These are phyloP conservation scores for Pteropus alecto DNA, from an alignment of 2,113 vertebrate genomes.

Conservation along the genomic window DNA sequence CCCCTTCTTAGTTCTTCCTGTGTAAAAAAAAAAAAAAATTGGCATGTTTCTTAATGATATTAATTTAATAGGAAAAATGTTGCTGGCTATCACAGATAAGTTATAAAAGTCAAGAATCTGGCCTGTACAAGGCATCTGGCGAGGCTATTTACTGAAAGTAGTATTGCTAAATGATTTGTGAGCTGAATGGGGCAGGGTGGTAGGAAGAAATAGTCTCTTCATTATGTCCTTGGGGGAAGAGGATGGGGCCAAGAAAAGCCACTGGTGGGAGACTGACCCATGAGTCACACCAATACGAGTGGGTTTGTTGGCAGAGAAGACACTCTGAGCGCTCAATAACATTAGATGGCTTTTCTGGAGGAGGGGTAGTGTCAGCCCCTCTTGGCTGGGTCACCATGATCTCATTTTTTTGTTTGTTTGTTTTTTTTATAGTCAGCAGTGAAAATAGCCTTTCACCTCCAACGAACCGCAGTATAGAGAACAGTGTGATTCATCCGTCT, in stretches of 20 bases:
- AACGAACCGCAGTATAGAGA: conserved; percentile 18
- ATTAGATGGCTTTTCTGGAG: neutral
- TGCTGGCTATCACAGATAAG: neutral
- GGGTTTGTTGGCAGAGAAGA: neutral
- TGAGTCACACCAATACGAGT: neutral
- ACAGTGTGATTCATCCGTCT: neutral
- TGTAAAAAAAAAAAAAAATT: neutral
- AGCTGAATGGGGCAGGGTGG: neutral
- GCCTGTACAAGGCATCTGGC: neutral
- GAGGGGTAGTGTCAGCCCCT: neutral
- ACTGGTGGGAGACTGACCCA: neutral
- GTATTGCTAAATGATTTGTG: neutral
- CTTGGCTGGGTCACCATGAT: conserved; percentile 25
- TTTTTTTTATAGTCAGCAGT: neutral
- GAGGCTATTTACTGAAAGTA: neutral
- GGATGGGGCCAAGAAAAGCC: neutral
- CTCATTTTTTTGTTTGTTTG: neutral
- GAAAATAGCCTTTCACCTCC: conserved; percentile 40
- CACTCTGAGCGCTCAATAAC: neutral
- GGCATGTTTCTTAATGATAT: neutral
- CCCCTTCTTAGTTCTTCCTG: neutral
- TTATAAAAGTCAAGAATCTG: conserved; percentile 19
- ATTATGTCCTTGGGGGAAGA: neutral
- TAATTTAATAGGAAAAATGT: neutral
- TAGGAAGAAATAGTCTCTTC: neutral